Percentiles rank a stretch among this genome's conserved stretches.
Conservation (phyloP, 2,113 vertebrate species). For the Chlorodrepanis virens region DNA sequence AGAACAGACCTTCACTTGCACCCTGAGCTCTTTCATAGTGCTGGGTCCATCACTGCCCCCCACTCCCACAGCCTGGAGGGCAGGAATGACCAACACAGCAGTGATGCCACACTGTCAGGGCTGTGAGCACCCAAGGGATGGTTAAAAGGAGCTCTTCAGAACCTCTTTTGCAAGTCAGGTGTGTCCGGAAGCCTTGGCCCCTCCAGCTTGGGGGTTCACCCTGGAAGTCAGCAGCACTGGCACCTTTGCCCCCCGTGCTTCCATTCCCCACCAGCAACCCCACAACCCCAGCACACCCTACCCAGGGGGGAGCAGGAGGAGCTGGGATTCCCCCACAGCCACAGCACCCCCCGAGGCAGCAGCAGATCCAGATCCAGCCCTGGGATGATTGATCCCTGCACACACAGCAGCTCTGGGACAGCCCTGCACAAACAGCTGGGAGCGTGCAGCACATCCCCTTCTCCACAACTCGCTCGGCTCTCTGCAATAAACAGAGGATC, state of each 20-base stretch:
- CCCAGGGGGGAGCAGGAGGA: neutral
- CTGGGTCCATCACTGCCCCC: neutral
- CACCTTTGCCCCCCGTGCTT: neutral
- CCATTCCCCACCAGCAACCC: accelerated
- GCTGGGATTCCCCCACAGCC: neutral
- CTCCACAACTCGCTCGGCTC: neutral
- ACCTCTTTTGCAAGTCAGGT: neutral
- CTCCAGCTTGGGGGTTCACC: accelerated
- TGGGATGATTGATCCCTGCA: neutral
- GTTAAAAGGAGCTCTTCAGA: neutral
- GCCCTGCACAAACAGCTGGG: neutral
- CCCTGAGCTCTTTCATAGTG: accelerated
- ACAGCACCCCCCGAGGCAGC: neutral
- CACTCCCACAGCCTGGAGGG: accelerated
- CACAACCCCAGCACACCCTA: neutral
- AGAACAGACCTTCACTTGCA: neutral
- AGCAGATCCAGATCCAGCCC: accelerated
- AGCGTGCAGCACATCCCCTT: accelerated
- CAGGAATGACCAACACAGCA: accelerated
- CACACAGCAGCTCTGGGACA: neutral
- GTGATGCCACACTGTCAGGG: accelerated
- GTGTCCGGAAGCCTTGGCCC: neutral
- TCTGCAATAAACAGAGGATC: neutral
- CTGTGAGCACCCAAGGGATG: neutral
- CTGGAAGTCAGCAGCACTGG: accelerated